A percentile compares a stretch with the other conserved stretches of the same genome.
These are phyloP conservation scores for Oenanthe oenanthe DNA, from an alignment of 2,113 vertebrate species.

Conservation along the genomic window DNA sequence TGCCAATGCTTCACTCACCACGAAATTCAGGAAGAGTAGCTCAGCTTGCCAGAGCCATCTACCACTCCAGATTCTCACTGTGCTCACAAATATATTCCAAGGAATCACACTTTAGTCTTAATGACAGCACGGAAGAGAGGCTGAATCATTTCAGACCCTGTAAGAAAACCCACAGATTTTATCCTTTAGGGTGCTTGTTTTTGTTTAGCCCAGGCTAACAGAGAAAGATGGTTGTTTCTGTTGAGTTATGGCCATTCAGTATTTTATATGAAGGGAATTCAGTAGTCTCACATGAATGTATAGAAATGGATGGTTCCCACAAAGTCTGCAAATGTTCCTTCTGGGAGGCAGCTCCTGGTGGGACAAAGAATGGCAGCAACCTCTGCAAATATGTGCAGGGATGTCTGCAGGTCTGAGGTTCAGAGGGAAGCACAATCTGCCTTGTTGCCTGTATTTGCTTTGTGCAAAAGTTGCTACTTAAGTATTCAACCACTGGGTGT, in stretches of 20 bases:
- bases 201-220: neutral
- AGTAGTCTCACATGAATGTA: neutral
- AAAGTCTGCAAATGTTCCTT: neutral
- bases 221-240: neutral
- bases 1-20: neutral
- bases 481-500: neutral
- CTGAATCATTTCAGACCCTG: accelerated
- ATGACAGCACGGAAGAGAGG: neutral
- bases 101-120: neutral
- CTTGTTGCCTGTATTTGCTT: neutral
- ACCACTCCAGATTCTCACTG: neutral
- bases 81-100: neutral
- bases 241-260: neutral
- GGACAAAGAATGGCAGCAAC: neutral
- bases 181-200: neutral
- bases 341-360: neutral
- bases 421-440: neutral
- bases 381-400: neutral
- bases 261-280: neutral
- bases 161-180: neutral
- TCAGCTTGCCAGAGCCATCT: neutral
- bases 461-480: neutral
- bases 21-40: neutral
- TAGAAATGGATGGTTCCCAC: neutral
- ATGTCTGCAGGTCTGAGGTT: neutral